Conservation (phyloP, 2,797 vertebrate species). For the Enoplosus armatus region DNA sequence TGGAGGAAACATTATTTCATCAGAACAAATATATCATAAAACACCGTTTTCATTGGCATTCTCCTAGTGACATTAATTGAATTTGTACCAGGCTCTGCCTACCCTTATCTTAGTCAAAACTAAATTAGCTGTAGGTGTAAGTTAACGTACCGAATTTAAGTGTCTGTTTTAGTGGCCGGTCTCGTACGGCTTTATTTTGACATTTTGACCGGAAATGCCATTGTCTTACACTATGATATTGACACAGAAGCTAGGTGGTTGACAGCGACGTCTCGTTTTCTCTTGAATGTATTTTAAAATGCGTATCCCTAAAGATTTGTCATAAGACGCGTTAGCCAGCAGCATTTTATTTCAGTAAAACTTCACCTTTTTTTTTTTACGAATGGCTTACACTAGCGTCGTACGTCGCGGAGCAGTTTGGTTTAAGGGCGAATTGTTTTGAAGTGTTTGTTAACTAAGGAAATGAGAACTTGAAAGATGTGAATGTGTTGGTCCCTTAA, state of each 20-base stretch:
- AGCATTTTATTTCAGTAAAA: background rate
- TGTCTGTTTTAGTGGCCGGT: background rate
- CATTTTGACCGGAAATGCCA: background rate
- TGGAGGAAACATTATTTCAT: too few relatives aligned
- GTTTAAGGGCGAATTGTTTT: too few relatives aligned
- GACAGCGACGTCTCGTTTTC: background rate
- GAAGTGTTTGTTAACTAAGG: background rate
- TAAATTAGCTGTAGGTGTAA: too few relatives aligned
- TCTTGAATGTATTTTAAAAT: background rate
- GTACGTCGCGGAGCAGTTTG: background rate
- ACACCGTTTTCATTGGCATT: background rate
- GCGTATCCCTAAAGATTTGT: background rate
- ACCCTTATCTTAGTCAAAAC: background rate
- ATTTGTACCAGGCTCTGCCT: background rate
- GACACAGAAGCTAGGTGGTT: rapidly evolving
- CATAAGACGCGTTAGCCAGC: background rate
- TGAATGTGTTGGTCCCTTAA: too few relatives aligned
- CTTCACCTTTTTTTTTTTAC: background rate
- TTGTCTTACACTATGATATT: rapidly evolving
- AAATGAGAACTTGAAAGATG: background rate
- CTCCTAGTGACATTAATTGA: too few relatives aligned
- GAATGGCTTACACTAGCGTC: background rate
- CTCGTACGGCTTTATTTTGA: constrained; percentile 10
- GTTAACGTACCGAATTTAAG: too few relatives aligned
- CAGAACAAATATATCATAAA: too few relatives aligned